Base-by-base conservation (phyloP, 1,140 invertebrate genomes). In the Cyphomyrmex costatus region DNA sequence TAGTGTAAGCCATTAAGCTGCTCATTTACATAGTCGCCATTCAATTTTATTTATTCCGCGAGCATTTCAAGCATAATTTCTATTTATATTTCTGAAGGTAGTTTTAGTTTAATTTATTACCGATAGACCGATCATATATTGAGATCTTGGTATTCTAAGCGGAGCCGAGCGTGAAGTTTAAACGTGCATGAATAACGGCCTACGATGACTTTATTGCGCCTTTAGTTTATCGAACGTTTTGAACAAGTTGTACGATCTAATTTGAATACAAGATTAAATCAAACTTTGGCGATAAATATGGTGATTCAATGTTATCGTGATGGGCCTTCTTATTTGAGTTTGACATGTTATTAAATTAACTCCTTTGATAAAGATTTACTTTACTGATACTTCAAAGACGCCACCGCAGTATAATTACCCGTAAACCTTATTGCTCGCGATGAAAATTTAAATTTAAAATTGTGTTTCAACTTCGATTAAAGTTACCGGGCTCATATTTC, bases 361-460 rank as follows among this genome's bases (percentile, higher is more conserved):
- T 33, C 53, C 46, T 66, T 66, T 60, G 79, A 83, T 83, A 73
- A 83, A 73, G 68, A 83, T 83, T 83, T 83, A 83, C 66, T 73
- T 46, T 42, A 36, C 36, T 19, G 79, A 73, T 60, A 53, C 42
- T 46, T 83, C 79, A 83, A 73, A 83, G 66, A 36, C 79, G 24
- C 36, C 24, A 27, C 33, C 66, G 65, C 21, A 65, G 53, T 73
- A 73, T 83, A 83, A 83, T 83, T 83, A 83, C 36, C 27, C 58
- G 53, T 83, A 49, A 73, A 83, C 68, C 36, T 42, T 46, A 60
- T 63, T 33, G 79, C 66, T 56, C 24, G 27, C 68, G 36, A 83
- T 60, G 79, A 21, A 73, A 58, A 82, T 83, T 83, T 83, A 70
- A 83, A 83, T 83, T 83, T 83, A 70, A 83, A 83, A 83, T 83